Conservation (phyloP, 2,113 vertebrate species). For the Melanocharis versteri region DNA sequence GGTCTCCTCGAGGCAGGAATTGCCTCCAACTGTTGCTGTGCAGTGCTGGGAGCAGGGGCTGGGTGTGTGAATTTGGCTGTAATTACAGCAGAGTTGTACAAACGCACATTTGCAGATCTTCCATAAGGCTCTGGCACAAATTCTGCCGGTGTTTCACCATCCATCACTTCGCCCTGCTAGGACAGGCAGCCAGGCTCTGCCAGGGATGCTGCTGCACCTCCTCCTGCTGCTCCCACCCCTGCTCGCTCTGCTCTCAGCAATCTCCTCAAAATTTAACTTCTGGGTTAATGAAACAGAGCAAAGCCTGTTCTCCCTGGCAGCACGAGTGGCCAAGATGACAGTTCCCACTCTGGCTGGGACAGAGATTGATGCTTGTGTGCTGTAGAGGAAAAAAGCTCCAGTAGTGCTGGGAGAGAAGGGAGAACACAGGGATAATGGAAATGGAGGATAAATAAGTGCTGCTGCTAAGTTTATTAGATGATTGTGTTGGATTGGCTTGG, state of each 20-base stretch:
- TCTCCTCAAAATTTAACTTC: not conserved
- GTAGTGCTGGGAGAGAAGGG: not conserved
- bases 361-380: not conserved
- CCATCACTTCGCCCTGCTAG: not conserved
- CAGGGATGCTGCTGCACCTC: not conserved
- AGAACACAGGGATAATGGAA: not conserved
- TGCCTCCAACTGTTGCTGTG: accelerated
- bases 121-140: not conserved
- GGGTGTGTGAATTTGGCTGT: too few species aligned
- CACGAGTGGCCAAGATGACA: not conserved
- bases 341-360: not conserved
- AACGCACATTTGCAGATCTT: accelerated
- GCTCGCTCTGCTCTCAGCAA: not conserved
- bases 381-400: not conserved
- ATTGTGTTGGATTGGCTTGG: not conserved
- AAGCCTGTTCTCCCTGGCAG: not conserved
- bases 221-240: not conserved
- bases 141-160: not conserved
- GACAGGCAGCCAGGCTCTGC: not conserved
- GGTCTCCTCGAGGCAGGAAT: accelerated
- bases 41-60: not conserved
- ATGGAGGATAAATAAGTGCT: not conserved
- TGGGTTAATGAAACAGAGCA: not conserved
- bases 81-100: not conserved
- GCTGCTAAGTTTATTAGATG: not conserved